Conservation (phyloP, 2,113 vertebrate genomes). For the Theropithecus gelada region DNA sequence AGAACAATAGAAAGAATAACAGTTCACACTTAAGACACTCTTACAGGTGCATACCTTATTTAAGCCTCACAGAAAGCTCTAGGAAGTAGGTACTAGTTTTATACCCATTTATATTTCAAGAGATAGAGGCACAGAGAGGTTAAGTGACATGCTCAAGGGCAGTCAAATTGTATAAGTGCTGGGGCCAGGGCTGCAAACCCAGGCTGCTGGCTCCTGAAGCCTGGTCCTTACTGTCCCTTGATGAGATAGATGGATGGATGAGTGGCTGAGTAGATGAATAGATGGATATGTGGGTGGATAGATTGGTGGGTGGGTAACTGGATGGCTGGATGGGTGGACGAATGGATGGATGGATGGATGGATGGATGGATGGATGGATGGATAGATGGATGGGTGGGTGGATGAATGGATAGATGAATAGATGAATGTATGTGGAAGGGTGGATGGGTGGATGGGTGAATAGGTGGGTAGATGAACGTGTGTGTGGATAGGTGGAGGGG, state of each 20-base stretch:
- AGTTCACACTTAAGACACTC: neutral
- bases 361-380: neutral
- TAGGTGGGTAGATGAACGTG: neutral
- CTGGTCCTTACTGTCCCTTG: neutral
- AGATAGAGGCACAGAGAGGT: neutral
- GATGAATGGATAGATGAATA: neutral
- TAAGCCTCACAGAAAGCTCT: neutral
- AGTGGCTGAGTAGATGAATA: too few relatives aligned
- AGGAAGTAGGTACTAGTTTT: neutral
- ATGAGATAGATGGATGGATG: neutral
- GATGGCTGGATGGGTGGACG: neutral
- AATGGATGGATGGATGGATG: neutral
- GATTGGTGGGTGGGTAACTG: neutral
- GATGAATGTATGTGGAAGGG: rapidly evolving
- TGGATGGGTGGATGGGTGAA: too few relatives aligned
- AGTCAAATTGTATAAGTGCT: neutral
- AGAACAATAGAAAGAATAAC: neutral
- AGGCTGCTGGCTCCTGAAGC: neutral
- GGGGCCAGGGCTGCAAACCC: neutral
- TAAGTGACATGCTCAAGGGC: neutral
- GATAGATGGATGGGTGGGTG: neutral
- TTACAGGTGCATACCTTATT: neutral
- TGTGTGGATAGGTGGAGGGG: too few relatives aligned
- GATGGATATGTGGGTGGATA: neutral
- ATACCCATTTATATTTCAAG: neutral